Base-by-base conservation (phyloP, 1,140 invertebrate species). In the Scaptodrosophila lebanonensis region DNA sequence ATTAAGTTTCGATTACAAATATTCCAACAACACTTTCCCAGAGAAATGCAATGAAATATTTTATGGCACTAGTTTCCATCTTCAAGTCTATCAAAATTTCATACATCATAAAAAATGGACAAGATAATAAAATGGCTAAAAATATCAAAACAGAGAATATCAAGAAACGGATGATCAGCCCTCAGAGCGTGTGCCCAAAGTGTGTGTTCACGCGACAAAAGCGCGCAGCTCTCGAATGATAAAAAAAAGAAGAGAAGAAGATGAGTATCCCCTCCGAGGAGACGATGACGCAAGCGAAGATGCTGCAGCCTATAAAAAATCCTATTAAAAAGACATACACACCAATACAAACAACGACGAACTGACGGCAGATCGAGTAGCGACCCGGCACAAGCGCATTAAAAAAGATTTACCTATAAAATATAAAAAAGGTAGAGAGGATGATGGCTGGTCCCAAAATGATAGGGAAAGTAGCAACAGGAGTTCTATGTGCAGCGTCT, bases 321-420 rank as follows among this genome's bases (percentile, higher is more conserved):
- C 68, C 69, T 73, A 79, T 82, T 77, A 65, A 77, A 71, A 69
- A 72, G 54, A 77, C 53, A 44, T 39, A 64, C 45, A 60, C 53
- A 58, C 57, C 64, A 70, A 72, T 56, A 53, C 42, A 35, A 42
- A 68, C 25, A 51, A 59, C 48, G 67, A 75, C 69, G 62, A 79
- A 69, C 47, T 53, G 61, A 47, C 51, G 53, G 54, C 64, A 29
- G 67, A 79, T 68, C 69, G 60, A 52, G 22, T 8, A 8, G 3
- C 42, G 56, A 39, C 22, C 53, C 42, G 70, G 60, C 60, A 75
- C 70, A 75, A 73, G 70, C 64, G 63, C 59, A 71, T 76, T 77
- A 79, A 72, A 77, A 58, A 58, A 77, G 75, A 79, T 82, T 82
- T 82, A 73, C 75, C 75, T 75, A 82, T 79, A 66, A 82, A 79